Evolutionary conservation across 2,888 invertebrate species (phyloP).

Genomic region (Mythimna vitellina): DNA sequence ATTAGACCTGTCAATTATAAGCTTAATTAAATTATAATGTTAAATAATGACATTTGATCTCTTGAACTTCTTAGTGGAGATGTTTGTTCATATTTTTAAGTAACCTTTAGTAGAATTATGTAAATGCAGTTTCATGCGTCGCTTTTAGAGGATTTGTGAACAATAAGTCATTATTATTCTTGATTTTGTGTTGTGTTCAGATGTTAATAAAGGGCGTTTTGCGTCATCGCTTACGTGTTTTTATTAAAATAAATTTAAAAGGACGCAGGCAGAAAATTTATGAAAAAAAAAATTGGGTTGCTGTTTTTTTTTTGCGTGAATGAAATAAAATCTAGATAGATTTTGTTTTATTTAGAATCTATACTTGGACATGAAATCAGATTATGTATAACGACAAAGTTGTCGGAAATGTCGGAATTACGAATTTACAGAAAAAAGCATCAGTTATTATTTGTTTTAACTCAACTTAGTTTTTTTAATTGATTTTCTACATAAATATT

Average conservation of each 20-base stretch:
- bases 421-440: too few relatives aligned
- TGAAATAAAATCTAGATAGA: too few relatives aligned
- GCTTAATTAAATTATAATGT: slow-evolving; percentile 74
- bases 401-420: too few relatives aligned
- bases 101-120: slow-evolving; percentile 54
- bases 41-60: slow-evolving; percentile 66
- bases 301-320: too few relatives aligned
- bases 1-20: slow-evolving; percentile 77
- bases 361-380: too few relatives aligned
- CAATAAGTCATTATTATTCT: slow-evolving; percentile 26
- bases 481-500: too few relatives aligned
- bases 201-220: slow-evolving; percentile 27
- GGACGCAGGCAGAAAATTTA: not conserved
- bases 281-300: not conserved
- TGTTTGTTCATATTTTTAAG: slow-evolving; percentile 52
- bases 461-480: too few relatives aligned
- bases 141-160: slow-evolving; percentile 23
- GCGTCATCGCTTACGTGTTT: not conserved
- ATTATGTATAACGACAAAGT: too few relatives aligned
- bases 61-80: slow-evolving; percentile 43
- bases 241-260: not conserved
- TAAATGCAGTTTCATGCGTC: slow-evolving; percentile 36
- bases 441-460: too few relatives aligned
- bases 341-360: too few relatives aligned
- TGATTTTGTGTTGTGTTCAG: slow-evolving; percentile 15